phyloP scores from a whole-genome alignment of 53 echinoderm and acorn worm species.

The Holothuria scabra region DNA sequence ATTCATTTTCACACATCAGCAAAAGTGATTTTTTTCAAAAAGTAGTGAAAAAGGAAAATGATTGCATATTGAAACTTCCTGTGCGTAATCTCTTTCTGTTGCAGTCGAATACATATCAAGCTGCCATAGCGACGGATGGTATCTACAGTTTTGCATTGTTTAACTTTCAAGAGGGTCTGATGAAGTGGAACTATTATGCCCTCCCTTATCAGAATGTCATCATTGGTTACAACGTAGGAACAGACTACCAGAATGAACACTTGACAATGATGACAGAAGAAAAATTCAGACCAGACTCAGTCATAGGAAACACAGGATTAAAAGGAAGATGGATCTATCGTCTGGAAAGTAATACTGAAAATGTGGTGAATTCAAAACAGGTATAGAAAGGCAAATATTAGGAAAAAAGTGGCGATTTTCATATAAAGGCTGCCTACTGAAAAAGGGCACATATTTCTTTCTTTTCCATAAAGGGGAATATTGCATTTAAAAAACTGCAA shows the following conservation, averaged over 20 bases:
- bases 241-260: slow-evolving; percentile 55
- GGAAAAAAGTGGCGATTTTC: no score
- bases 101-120: slow-evolving; percentile 90
- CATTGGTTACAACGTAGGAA: slow-evolving; percentile 82
- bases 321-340: slow-evolving; percentile 87
- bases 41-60: no score
- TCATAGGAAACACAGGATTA: slow-evolving; percentile 52
- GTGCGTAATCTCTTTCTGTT: background rate
- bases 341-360: slow-evolving; percentile 73
- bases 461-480: no score
- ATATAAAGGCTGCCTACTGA: no score
- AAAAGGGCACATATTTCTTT: no score
- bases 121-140: slow-evolving; percentile 78
- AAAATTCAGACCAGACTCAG: slow-evolving; percentile 72
- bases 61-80: background rate
- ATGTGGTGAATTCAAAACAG: slow-evolving; percentile 74
- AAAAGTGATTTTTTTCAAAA: no score
- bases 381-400: background rate
- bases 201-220: slow-evolving; percentile 74
- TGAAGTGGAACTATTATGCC: slow-evolving; percentile 79
- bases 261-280: slow-evolving; percentile 41
- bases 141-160: slow-evolving; percentile 80
- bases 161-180: slow-evolving; percentile 78
- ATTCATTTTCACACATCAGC: no score
- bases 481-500: no score